Conservation (phyloP, 2,797 vertebrate species). For the Chiroxiphia lanceolata region DNA sequence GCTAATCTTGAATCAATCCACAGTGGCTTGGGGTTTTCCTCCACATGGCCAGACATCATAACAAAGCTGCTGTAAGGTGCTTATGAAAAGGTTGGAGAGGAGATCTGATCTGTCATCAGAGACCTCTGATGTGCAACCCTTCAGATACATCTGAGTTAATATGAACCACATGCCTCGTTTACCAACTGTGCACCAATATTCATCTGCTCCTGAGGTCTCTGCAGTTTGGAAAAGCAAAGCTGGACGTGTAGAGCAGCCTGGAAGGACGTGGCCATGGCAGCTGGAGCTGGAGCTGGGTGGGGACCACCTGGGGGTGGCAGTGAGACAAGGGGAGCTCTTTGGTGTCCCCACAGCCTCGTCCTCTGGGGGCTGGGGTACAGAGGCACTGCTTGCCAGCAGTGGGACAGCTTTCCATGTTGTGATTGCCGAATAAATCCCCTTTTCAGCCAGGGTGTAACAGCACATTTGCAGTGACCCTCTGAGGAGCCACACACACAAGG, state of each 20-base stretch:
- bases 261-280: background rate
- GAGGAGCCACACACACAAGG: accelerated
- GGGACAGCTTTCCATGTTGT: background rate
- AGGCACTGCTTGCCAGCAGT: background rate
- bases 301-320: background rate
- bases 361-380: background rate
- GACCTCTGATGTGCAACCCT: background rate
- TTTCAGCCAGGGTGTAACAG: background rate
- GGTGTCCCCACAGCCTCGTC: background rate
- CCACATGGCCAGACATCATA: no score
- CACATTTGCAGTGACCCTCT: no score
- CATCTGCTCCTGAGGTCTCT: background rate
- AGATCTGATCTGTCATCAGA: background rate
- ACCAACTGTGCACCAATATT: background rate
- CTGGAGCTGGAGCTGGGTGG: background rate
- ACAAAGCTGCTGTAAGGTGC: background rate
- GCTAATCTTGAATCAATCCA: background rate
- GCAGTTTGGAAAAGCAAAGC: background rate
- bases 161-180: accelerated
- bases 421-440: background rate
- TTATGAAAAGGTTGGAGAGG: background rate
- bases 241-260: accelerated
- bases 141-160: background rate
- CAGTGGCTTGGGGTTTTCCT: background rate
- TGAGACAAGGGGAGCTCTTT: background rate